Base-by-base conservation (phyloP, 2,797 vertebrate species). In the Oryzias sinensis region DNA sequence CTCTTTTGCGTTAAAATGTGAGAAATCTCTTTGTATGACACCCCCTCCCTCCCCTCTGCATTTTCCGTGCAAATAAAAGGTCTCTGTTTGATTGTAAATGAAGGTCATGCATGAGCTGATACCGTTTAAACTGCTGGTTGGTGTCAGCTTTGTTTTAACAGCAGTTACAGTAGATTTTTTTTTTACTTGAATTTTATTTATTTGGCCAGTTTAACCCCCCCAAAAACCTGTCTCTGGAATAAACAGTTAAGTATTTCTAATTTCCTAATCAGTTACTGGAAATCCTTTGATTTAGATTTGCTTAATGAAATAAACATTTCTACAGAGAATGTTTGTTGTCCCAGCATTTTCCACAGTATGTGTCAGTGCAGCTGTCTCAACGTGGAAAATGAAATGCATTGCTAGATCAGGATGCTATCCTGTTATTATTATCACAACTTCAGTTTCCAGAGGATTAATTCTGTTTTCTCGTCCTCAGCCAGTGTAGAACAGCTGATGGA, bases 401-500 rank as follows among this genome's bases (percentile, higher is more conserved):
- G 53, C 63, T 76, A 59, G 56, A 69, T n/a, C 56, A n/a, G 65
- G 22, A 20, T 63, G 52, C 46, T 72, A 51, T 67, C 74, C 51
- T 68, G n/a, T 57, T 74, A 49, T 63, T 57, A 63, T 73, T 56
- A 43, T 27, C 29, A 62, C 48, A 27, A 64, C 70, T 72, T 52
- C 43, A 57, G 50, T 83, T 78, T 85, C 77, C 80, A 81, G 42
- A 68, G 77, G 84, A 85, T 85, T 82, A 83, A 71, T 76, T 67
- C 48, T 62, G 43, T 74, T 59, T 68, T 68, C 57, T 51, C 67
- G 52, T 54, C 65, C 69, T 59, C 0, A 17, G 68, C 67, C 79
- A 75, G 63, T 48, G 69, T 20, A 58, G 72, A 74, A 85, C 87
- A 88, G 85, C 80, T 89, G 88, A 79, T 80, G 87, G 88, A 90